Evolutionary conservation across 2,888 invertebrate species (phyloP).

Genomic region (Auanema freiburgensis): DNA sequence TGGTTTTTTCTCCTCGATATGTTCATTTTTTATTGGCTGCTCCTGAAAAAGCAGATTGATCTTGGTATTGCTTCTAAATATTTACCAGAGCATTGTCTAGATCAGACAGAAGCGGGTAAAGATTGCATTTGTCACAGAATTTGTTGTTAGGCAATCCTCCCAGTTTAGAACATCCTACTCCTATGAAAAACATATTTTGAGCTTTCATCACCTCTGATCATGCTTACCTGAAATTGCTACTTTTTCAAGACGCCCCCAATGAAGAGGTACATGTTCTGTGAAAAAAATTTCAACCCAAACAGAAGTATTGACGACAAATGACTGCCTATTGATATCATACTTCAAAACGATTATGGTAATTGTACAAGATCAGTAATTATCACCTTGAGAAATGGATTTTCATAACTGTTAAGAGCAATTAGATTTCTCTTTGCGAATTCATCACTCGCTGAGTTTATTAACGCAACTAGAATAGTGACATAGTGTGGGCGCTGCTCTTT

Average conservation of each 20-base stretch:
- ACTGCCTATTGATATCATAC: neutral
- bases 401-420: slow-evolving; percentile 19
- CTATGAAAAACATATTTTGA: slow-evolving; percentile 11
- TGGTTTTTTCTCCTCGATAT: neutral
- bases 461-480: slow-evolving; percentile 61
- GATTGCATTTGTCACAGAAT: slow-evolving; percentile 54
- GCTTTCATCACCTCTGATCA: neutral
- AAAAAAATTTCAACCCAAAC: slow-evolving; percentile 62
- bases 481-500: slow-evolving; percentile 50
- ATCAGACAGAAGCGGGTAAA: slow-evolving; percentile 43
- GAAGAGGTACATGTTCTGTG: slow-evolving; percentile 55
- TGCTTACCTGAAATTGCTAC: slow-evolving; percentile 39
- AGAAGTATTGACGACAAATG: slow-evolving; percentile 43
- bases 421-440: slow-evolving; percentile 10
- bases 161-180: slow-evolving; percentile 49
- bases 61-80: neutral
- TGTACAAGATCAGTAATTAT: neutral
- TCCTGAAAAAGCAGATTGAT: slow-evolving; percentile 6
- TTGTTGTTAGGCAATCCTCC: slow-evolving; percentile 62
- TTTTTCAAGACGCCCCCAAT: slow-evolving; percentile 40
- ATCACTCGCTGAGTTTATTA: slow-evolving; percentile 47
- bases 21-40: slow-evolving; percentile 2
- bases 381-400: slow-evolving; percentile 53
- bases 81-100: neutral
- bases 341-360: too few species aligned